A percentile compares a stretch with the other conserved stretches of the same genome.
phyloP scores from a whole-genome alignment of 2,888 invertebrate genomes.

The Furcula furcula region DNA sequence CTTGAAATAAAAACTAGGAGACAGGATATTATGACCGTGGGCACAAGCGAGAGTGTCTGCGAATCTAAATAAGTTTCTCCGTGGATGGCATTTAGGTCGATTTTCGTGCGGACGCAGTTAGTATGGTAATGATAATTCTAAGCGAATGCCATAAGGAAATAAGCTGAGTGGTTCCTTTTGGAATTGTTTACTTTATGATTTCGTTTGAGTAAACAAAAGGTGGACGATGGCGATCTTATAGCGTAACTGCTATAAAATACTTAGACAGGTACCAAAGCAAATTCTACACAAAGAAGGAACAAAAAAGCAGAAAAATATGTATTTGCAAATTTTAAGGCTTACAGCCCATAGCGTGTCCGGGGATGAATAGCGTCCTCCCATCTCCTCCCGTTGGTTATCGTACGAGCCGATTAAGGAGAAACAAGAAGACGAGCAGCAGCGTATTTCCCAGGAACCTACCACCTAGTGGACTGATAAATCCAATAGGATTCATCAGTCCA shows the following conservation, averaged over 20 bases:
- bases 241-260: constrained; percentile 9
- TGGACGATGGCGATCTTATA: constrained; percentile 31
- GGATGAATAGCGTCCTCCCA: too few species aligned
- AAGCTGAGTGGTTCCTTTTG: constrained; percentile 53
- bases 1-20: constrained; percentile 28
- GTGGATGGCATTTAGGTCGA: constrained; percentile 35
- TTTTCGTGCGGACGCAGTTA: constrained; percentile 38
- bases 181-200: constrained; percentile 53
- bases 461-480: too few species aligned
- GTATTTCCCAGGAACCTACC: too few species aligned
- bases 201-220: constrained; percentile 36
- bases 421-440: too few species aligned
- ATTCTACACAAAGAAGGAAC: too few species aligned
- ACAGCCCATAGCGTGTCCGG: too few species aligned
- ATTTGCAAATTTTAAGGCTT: too few species aligned
- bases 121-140: constrained; percentile 67
- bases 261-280: background rate
- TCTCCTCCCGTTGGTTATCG: too few species aligned
- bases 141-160: constrained; percentile 71
- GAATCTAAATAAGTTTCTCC: constrained; percentile 48
- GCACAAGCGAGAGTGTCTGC: constrained; percentile 25
- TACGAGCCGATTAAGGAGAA: too few species aligned
- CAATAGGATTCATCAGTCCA: too few species aligned
- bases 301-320: too few species aligned
- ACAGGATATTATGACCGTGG: constrained; percentile 36